Conservation (phyloP, 1,140 invertebrate genomes). For the Drosophila sulfurigaster region DNA sequence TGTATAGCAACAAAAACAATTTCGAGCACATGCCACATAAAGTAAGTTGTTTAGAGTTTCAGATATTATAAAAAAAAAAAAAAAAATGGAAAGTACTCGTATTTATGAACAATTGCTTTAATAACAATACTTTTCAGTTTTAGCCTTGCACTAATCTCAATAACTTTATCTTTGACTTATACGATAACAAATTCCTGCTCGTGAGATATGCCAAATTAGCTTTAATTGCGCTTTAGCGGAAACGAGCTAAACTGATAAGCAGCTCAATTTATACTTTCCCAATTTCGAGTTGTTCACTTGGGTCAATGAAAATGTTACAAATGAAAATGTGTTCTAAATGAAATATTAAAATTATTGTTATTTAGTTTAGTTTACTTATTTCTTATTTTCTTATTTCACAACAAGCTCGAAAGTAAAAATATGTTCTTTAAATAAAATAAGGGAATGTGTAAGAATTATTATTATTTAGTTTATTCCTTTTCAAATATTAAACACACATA, state of each 20-base stretch:
- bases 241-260: neutral
- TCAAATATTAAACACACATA: no score
- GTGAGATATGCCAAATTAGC: neutral
- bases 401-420: no score
- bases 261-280: neutral
- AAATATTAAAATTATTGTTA: no score
- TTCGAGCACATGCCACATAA: slow-evolving; percentile 39
- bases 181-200: neutral
- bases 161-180: neutral
- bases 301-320: no score
- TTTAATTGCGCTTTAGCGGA: neutral
- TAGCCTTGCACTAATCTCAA: slow-evolving; percentile 4
- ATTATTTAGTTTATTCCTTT: no score
- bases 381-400: no score
- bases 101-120: slow-evolving; percentile 18
- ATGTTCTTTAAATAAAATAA: no score
- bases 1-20: slow-evolving; percentile 23
- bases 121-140: slow-evolving; percentile 14
- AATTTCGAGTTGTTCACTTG: no score
- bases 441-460: no score
- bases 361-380: no score
- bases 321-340: no score
- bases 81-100: slow-evolving; percentile 60
- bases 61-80: neutral
- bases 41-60: slow-evolving; percentile 6